Evolutionary conservation across 2,888 invertebrate genomes (phyloP), one percentile per base, ranked within the genome.

Genomic region (Caenorhabditis uteleia): DNA sequence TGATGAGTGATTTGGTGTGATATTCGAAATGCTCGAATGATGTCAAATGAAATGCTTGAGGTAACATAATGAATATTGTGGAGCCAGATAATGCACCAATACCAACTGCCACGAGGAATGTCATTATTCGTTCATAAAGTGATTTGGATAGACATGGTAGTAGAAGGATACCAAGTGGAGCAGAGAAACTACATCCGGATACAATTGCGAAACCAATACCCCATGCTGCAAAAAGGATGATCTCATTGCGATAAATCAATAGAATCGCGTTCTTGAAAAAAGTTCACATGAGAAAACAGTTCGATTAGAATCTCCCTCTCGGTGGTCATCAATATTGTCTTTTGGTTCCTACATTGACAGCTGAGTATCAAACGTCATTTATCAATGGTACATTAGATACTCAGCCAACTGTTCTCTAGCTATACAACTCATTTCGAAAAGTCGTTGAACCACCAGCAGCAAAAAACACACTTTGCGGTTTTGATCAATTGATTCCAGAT

Each of bases 21-120:
- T 80, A 80, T 18, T 77, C 73, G 27, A 77, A 64, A 12, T 74
- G 60, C 27, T 73, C 70, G 33, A 76, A 61, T n/a, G 68, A 65
- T n/a, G 70, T 70, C 27, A 80, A 46, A 36, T 77, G 68, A 49
- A 80, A 80, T 6, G 79, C 77, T 62, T 77, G 77, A 14, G 80
- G 80, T 7, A 80, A 59, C 68, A 80, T 74, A 31, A 80, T 77
- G 61, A 80, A 80, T n/a, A 80, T 61, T 3, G 75, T 73, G 14
- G 71, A 74, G 18, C 79, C 78, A 34, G 74, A 71, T 27, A 80
- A 66, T 10, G 79, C 79, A 14, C 80, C 80, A 42, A 80, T 77
- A 8, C 80, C 80, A 6, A 80, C 60, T 2, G 80, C 80, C 14
- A 80, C 74, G 20, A 80, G 66, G 49, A 80, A 80, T 8, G 74